Base-by-base conservation (phyloP, 2,113 vertebrate species). In the Camelus bactrianus region DNA sequence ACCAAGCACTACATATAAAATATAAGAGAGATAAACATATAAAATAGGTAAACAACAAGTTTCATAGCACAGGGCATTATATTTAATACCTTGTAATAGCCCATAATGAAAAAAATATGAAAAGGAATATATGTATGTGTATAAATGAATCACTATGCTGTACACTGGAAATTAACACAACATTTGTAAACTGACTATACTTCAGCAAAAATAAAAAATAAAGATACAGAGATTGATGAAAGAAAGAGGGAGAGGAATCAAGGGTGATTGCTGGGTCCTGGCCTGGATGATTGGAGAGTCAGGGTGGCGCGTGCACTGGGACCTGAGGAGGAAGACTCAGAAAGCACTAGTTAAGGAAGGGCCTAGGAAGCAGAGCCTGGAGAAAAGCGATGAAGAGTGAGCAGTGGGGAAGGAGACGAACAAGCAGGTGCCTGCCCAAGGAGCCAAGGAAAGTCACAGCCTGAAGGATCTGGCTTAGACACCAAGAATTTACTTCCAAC, bases 361-460 rank as follows among this genome's bases (percentile, higher is more conserved):
- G 26, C 16, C 2, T 0, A 70, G 32, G 54, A 91, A 73, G 8
- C 24, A 70, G 35, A 54, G 56, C n/a, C 15, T 14, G 35, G 20
- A 65, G 48, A 11, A 70, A 69, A 30, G 8, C 3, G 28, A 38
- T 26, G 2, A n/a, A 20, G 5, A 56, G 32, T 3, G 16, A 96
- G 42, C 14, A 20, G 38, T 90, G 58, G 35, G 32, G 56, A 73
- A 17, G 4, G 28, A 87, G 42, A 17, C 48, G 72, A 62, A 60
- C 7, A 35, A 22, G 14, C 0, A 0, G 46, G 17, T 0, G 0
- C 17, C 12, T 48, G 50, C 22, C 35, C 30, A 69, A 92, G 77
- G 82, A 52, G 17, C 38, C 38, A 80, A 64, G 8, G 54, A 26
- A 48, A 77, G 16, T 6, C 56, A n/a, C 90, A 58, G 38, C 2